These are phyloP conservation scores for Drosophila persimilis DNA, from an alignment of 1,140 invertebrate genomes.

Conservation along the genomic window DNA sequence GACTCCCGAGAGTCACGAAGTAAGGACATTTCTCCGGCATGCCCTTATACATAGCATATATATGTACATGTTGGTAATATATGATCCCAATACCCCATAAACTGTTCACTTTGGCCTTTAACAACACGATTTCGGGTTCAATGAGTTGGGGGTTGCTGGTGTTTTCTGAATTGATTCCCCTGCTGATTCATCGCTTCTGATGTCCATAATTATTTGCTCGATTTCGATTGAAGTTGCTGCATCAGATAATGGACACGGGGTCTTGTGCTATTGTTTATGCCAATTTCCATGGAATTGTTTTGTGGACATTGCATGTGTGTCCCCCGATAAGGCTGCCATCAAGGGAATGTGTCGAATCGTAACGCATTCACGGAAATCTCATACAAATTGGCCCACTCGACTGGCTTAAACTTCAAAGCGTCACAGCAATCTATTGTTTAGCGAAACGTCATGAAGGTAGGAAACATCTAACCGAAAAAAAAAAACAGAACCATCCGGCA, in stretches of 20 bases:
- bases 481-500: no score
- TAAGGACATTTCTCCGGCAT: conserved; percentile 15
- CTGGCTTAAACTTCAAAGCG: conserved; percentile 4
- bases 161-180: conserved; percentile 10
- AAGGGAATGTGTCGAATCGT: neutral
- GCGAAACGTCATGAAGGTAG: conserved; percentile 35
- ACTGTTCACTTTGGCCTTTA: neutral
- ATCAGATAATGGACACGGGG: conserved; percentile 24
- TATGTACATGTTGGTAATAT: conserved; percentile 24
- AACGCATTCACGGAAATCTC: conserved; percentile 24
- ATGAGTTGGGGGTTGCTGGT: neutral
- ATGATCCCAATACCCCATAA: conserved; percentile 7
- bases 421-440: conserved; percentile 26
- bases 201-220: conserved; percentile 28
- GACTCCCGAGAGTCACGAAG: neutral
- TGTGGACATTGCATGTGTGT: conserved; percentile 10
- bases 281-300: conserved; percentile 26
- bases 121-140: conserved; percentile 18
- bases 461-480: conserved; percentile 13
- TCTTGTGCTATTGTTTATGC: conserved; percentile 24
- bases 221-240: conserved; percentile 26
- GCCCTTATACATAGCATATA: neutral
- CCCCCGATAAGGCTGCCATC: conserved; percentile 16
- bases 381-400: conserved; percentile 8
- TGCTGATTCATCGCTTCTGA: conserved; percentile 29